Base-by-base conservation (phyloP, 2,888 invertebrate species). In the Unio delphinus region DNA sequence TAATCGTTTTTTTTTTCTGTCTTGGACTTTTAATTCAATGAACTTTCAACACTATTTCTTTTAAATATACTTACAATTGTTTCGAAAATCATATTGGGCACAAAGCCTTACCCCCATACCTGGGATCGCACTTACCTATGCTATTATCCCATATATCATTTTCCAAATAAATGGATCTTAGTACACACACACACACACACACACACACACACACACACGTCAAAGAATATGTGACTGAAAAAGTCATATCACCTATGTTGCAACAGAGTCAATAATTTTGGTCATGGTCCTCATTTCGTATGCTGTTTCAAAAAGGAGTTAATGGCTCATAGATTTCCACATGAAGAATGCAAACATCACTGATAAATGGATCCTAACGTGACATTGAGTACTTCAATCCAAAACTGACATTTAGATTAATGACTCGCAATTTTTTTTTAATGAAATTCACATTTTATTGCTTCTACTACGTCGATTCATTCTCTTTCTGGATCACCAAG, bases 281-380 rank as follows among this genome's bases (percentile, higher is more conserved):
- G 74, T 74, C 15, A 65, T 57, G 0, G 75, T 68, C 23, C 60
- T 63, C 18, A 67, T 61, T 55, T 74, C 74, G 7, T 8, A 77
- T 70, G 23, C 80, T 75, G 28, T 72, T 68, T 55, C 70, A 64
- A 18, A 76, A 73, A 11, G 79, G 60, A 17, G 76, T 71, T 20
- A 82, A 82, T 62, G 73, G 78, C 26, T 74, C 73, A 45, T 78
- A 73, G 20, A 72, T 64, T 1, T 78, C 57, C 30, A 78, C 72
- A 3, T 75, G 75, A 55, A 79, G 76, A 61, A 79, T 74, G 60
- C 81, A 82, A 17, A 75, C 78, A 62, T 82, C 76, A 20, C 79
- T 75, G 3, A 82, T 68, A 4, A 77, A 34, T 71, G 20, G 70
- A 60, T 5, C 81, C 81, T 30, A 81, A 69, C 15, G 67, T 69